Evolutionary conservation across 2,797 vertebrate species (phyloP).

Genomic region (Antennarius maculatus): DNA sequence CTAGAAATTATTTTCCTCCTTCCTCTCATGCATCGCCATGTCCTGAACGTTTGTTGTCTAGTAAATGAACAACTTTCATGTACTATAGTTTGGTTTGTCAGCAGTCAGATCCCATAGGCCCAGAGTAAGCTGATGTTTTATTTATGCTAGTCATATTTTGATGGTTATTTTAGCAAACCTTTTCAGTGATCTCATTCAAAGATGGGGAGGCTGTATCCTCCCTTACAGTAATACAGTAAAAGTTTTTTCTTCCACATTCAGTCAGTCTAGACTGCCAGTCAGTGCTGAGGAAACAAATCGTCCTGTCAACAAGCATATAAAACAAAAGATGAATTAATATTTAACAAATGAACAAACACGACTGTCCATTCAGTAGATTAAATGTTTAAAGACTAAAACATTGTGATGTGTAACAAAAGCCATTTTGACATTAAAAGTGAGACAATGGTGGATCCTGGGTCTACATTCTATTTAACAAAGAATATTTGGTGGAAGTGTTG

Average conservation of each 20-base stretch:
- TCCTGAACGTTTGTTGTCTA: constrained; percentile 29
- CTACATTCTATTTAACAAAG: constrained; percentile 14
- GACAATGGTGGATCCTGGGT: constrained; percentile 12
- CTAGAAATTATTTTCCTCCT: background rate
- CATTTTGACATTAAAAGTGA: constrained; percentile 30
- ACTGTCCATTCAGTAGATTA: constrained; percentile 2
- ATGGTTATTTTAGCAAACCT: constrained; percentile 51
- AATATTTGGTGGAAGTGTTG: constrained; percentile 43
- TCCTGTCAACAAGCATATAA: constrained; percentile 15
- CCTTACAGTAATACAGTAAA: constrained; percentile 10
- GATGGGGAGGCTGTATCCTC: constrained; percentile 32
- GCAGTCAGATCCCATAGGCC: constrained; percentile 47
- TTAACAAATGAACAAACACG: constrained; percentile 14
- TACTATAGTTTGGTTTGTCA: constrained; percentile 37
- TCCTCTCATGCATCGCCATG: constrained; percentile 9
- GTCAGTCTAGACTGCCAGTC: constrained; percentile 40
- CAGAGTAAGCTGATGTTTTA: constrained; percentile 56
- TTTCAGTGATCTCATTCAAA: constrained; percentile 37
- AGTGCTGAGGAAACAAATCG: constrained; percentile 22
- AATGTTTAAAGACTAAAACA: constrained; percentile 18
- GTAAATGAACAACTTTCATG: constrained; percentile 50
- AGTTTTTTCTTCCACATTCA: constrained; percentile 26
- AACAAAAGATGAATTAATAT: constrained; percentile 48
- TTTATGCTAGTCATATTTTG: constrained; percentile 58
- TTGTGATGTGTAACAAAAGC: constrained; percentile 1